Conservation (phyloP, 2,113 vertebrate genomes). For the Strigops habroptila region DNA sequence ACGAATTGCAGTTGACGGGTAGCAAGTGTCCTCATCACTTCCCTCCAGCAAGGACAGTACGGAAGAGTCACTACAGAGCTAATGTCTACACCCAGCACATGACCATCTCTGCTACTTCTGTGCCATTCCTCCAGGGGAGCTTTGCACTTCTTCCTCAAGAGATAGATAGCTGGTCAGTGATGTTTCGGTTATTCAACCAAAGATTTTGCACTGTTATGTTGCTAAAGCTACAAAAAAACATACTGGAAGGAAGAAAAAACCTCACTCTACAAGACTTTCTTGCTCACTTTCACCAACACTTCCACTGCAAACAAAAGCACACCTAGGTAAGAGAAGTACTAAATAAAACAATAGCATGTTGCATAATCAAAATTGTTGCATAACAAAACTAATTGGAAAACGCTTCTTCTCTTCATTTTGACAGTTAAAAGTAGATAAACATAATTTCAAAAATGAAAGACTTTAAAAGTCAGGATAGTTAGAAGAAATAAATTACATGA, state of each 20-base stretch:
- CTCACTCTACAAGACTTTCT: neutral
- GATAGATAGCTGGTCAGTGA: neutral
- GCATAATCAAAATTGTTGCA: neutral
- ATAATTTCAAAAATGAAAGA: neutral
- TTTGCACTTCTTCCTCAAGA: neutral
- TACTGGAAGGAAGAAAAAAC: neutral
- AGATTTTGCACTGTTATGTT: neutral
- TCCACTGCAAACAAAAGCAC: neutral
- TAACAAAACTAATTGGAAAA: neutral
- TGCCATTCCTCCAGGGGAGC: neutral
- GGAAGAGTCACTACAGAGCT: neutral
- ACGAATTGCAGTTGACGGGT: neutral
- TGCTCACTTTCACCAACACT: neutral
- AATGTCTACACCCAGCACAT: neutral
- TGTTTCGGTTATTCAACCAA: neutral
- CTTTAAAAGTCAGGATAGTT: neutral
- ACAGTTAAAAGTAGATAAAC: neutral
- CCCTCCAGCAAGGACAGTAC: neutral
- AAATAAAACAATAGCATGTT: neutral
- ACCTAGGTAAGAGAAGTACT: neutral
- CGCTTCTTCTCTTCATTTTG: neutral
- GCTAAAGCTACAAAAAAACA: neutral
- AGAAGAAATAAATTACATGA: neutral
- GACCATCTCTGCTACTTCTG: neutral
- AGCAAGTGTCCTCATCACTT: neutral